phyloP scores from a whole-genome alignment of 1,140 invertebrate genomes.

The Phenacoccus solenopsis region DNA sequence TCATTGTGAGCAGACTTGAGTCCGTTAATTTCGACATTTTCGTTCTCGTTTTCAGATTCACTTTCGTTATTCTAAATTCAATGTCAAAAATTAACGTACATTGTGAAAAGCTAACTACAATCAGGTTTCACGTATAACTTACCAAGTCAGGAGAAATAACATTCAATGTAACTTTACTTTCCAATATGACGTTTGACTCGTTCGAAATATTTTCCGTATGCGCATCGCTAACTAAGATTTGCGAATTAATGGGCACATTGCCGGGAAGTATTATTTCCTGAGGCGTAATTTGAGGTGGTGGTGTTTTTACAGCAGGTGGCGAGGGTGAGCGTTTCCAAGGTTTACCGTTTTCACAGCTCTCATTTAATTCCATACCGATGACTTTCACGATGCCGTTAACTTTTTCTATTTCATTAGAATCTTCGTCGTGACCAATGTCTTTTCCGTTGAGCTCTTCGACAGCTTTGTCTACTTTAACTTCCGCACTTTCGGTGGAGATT shows the following conservation, averaged over 20 bases:
- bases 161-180: constrained; percentile 9
- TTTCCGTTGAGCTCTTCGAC: too few relatives aligned
- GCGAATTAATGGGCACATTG: not conserved
- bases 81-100: too few relatives aligned
- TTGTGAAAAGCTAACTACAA: too few relatives aligned
- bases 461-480: too few relatives aligned
- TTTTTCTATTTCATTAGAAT: not conserved
- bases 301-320: not conserved
- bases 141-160: not conserved
- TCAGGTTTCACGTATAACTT: too few relatives aligned
- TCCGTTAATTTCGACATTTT: too few relatives aligned
- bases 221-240: not conserved
- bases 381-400: not conserved
- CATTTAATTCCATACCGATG: not conserved
- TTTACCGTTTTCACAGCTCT: constrained; percentile 4
- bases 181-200: not conserved
- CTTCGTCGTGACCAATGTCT: not conserved
- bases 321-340: not conserved
- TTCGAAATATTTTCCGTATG: not conserved
- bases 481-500: too few relatives aligned
- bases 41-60: too few relatives aligned
- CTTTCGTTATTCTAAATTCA: too few relatives aligned
- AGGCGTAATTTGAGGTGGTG: not conserved
- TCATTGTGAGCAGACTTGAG: too few relatives aligned
- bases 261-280: not conserved